Evolutionary conservation across 2,888 invertebrate species (phyloP).

Genomic region (Sarcophaga subvicina): DNA sequence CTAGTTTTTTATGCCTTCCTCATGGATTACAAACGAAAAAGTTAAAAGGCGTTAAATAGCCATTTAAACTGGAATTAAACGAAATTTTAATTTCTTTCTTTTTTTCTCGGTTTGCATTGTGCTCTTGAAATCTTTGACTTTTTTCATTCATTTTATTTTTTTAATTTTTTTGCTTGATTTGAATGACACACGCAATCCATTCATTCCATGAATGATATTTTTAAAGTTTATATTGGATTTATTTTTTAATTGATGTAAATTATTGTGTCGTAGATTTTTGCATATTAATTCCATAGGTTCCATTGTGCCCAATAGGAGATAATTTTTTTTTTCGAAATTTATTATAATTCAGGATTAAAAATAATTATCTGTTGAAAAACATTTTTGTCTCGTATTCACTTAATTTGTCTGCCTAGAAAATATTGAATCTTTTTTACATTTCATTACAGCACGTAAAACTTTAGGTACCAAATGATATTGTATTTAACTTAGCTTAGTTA

Average conservation of each 20-base stretch:
- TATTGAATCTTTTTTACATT: no score
- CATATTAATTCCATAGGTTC: not conserved
- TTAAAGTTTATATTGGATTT: constrained; percentile 42
- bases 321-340: no score
- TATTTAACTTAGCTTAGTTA: no score
- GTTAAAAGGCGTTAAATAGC: constrained; percentile 65
- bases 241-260: constrained; percentile 56
- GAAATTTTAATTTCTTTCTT: constrained; percentile 41
- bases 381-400: no score
- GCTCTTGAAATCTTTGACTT: constrained; percentile 41
- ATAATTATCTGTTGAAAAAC: no score
- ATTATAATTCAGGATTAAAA: no score
- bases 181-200: constrained; percentile 51
- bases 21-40: constrained; percentile 17
- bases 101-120: not conserved
- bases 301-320: not conserved
- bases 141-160: constrained; percentile 16
- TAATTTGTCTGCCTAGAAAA: no score
- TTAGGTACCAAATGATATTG: no score
- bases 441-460: no score
- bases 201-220: constrained; percentile 24
- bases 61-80: constrained; percentile 63
- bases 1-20: constrained; percentile 31
- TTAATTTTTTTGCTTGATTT: constrained; percentile 41
- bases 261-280: constrained; percentile 11